These are phyloP conservation scores for Neopipo cinnamomea DNA, from an alignment of 2,113 vertebrate genomes.

Conservation along the genomic window DNA sequence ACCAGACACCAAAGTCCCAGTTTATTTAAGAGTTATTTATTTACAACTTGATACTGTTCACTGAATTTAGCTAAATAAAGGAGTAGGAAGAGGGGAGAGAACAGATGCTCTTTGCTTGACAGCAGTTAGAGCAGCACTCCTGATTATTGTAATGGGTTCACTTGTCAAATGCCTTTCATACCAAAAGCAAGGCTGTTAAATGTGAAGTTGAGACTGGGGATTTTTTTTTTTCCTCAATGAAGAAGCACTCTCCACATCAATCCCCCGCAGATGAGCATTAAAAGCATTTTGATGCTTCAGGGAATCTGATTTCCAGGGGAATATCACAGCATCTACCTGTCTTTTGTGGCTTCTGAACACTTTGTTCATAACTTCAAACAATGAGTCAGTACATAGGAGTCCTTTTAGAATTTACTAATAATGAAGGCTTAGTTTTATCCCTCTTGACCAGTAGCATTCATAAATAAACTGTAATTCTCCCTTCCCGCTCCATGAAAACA, in stretches of 20 bases:
- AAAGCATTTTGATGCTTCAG: constrained; percentile 16
- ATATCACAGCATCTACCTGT: not conserved
- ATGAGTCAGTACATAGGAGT: not conserved
- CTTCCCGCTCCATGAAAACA: not conserved
- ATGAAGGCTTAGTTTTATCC: not conserved
- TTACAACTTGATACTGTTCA: not conserved
- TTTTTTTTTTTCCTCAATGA: not conserved
- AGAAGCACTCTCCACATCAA: not conserved
- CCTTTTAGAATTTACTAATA: not conserved
- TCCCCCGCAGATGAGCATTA: not conserved
- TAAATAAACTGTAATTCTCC: not conserved
- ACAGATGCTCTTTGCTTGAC: constrained; percentile 37
- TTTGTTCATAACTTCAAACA: not conserved
- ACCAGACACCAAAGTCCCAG: not conserved
- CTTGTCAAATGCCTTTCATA: constrained; percentile 43
- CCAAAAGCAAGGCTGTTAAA: constrained; percentile 39
- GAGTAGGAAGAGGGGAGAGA: not conserved
- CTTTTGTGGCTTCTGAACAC: not conserved
- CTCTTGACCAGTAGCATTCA: not conserved
- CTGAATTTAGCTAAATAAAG: not conserved
- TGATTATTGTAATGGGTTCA: constrained; percentile 39
- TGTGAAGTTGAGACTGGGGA: not conserved
- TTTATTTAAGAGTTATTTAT: not conserved
- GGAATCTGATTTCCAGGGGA: not conserved
- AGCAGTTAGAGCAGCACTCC: constrained; percentile 26